Conservation (phyloP, 2,888 invertebrate genomes). For the Perdita meconis region DNA sequence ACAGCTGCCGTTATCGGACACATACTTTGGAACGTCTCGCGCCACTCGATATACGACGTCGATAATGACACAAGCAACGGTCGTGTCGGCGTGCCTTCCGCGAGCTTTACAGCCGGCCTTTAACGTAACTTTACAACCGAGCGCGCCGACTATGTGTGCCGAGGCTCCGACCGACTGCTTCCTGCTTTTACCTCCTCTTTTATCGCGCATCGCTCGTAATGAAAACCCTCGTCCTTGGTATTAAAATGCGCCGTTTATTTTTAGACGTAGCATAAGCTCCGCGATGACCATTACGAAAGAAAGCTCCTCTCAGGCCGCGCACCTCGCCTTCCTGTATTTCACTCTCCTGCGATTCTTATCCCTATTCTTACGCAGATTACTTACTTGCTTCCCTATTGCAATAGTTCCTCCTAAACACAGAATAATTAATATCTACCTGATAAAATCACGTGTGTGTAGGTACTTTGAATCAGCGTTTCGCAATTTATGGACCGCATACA, state of each 20-base stretch:
- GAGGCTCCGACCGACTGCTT: conserved; percentile 15
- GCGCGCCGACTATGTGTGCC: conserved; percentile 20
- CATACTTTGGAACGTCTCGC: conserved; percentile 70
- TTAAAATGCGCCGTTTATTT: conserved; percentile 33
- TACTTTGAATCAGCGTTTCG: no score
- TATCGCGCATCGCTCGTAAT: conserved; percentile 25
- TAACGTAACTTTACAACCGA: conserved; percentile 48
- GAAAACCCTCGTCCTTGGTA: conserved; percentile 36
- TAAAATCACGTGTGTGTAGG: no score
- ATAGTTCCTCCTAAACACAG: no score
- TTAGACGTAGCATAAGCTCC: conserved; percentile 20
- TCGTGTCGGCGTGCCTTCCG: conserved; percentile 43
- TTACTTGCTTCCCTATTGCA: no score
- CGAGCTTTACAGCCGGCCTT: conserved; percentile 51
- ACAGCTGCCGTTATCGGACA: conserved; percentile 67
- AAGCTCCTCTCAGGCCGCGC: neutral
- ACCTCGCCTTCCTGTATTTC: neutral
- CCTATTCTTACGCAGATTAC: no score
- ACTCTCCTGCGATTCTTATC: no score
- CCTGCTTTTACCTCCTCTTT: conserved; percentile 33
- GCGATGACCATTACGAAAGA: neutral
- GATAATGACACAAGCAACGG: conserved; percentile 57
- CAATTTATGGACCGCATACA: no score
- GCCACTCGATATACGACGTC: conserved; percentile 52
- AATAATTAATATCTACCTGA: no score